Evolutionary conservation across 2,113 vertebrate genomes (phyloP), one percentile per base, ranked within the genome.

Genomic region (Notarius quadriscutis): DNA sequence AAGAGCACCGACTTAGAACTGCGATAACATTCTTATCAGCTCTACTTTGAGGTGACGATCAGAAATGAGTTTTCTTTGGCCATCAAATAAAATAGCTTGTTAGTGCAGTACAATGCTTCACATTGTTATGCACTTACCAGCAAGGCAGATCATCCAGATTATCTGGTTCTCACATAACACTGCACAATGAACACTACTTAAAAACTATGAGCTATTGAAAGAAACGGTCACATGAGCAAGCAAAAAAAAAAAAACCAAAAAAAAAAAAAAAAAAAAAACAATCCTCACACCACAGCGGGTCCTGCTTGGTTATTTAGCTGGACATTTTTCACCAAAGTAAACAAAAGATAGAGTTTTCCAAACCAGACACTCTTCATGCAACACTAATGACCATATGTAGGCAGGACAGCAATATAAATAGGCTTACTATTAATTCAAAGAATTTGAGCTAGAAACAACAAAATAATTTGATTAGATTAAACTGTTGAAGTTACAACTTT

Each of bases 81-180:
- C 17, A 20, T 50, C 51, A 75, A 25, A 75, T 12, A 51, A 75
- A 4, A 75, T 17, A 25, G 51, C 75, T 55, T 17, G 25, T 55
- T n/a, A 55, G 51, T 55, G 51, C 25, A 78, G 75, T 55, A 78
- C 75, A 78, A 55, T 55, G 51, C 14, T 55, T 55, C 27, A 55
- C 25, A 78, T 55, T 78, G 50, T 55, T 78, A n/a, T 78, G 51
- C 51, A 78, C 51, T 78, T 55, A 9, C 10, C 20, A 77, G 51
- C 50, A 27, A 53, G 51, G 75, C 50, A 78, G 75, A 78, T 78
- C 75, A 78, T 78, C 50, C 50, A 78, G 75, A 78, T 78, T 25
- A 78, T 27, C 75, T 55, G 51, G 51, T 78, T 78, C 75, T 55
- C 25, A 78, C 51, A 27, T 78, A 27, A 55, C 7, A 27, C 17